Evolutionary conservation across 2,113 vertebrate species (phyloP), one percentile per base, ranked within the genome.

Genomic region (Crotalus viridis): DNA sequence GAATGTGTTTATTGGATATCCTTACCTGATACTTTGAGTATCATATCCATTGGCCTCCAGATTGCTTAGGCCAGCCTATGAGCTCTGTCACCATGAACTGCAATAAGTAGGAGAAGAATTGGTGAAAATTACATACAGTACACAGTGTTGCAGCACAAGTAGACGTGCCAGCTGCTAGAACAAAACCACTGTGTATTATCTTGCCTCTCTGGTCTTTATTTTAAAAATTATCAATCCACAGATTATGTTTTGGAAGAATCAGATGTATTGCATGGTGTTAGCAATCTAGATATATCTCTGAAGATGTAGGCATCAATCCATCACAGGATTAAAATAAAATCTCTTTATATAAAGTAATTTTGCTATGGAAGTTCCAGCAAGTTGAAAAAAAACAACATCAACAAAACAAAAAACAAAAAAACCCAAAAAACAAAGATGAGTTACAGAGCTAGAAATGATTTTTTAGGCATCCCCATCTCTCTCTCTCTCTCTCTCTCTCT

Each of bases 361-460:
- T 91, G 86, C 12, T 57, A 8, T 8, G 19, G 87, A 46, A 61
- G 10, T 22, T 94, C 17, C 28, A 12, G 57, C 33, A 93, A 94
- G 12, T 1, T 90, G 85, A 88, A 81, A 94, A 91, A 33, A 17
- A 33, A 33, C 13, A 51, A 51, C 48, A 55, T 46, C 46, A 55
- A 55, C 12, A 39, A 39, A 39, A 39, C 39, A 39, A 39, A 39
- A 39, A 39, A 39, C 39, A 39, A 39, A 39, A 39, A 39, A 39
- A 39, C 39, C 39, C 48, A 33, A 39, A 81, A 93, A 94, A 95
- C 0, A 6, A 89, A 92, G 87, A 54, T 94, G 89, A 94, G 52
- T 86, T 92, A 24, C 90, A 88, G 91, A 90, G 33, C 88, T 59
- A 95, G 91, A 96, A 94, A 96, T 95, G 94, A 95, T 90, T 91